Conservation (phyloP, 1,140 invertebrate species). For the Drosophila santomea region DNA sequence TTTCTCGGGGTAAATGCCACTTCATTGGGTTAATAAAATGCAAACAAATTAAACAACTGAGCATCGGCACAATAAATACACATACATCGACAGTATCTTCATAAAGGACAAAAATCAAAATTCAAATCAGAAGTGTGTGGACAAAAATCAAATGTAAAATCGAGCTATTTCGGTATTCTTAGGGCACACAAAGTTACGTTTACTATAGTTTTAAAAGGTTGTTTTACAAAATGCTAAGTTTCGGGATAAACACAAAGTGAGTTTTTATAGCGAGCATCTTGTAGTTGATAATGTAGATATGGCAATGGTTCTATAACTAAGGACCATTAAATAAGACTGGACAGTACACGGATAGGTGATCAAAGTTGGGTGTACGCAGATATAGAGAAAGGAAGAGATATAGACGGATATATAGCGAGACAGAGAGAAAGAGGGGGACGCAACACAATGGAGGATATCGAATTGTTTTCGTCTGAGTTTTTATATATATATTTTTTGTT, state of each 20-base stretch:
- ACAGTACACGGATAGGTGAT: conserved; percentile 52
- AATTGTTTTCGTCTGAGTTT: conserved; percentile 52
- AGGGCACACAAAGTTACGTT: conserved; percentile 56
- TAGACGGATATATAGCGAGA: conserved; percentile 32
- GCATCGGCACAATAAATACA: conserved; percentile 64
- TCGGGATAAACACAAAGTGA: conserved; percentile 54
- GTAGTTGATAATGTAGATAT: conserved; percentile 38
- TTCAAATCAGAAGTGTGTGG: conserved; percentile 8
- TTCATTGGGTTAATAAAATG: conserved; percentile 36
- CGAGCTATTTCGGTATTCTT: conserved; percentile 20
- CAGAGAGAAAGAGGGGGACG: conserved; percentile 41
- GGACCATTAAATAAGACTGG: conserved; percentile 36
- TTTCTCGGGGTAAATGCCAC: conserved; percentile 4
- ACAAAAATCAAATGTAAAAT: conserved; percentile 20
- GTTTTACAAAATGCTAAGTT: conserved; percentile 68
- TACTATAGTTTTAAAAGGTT: conserved; percentile 42
- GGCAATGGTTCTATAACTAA: conserved; percentile 33
- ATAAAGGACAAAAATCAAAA: conserved; percentile 43
- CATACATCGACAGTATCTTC: conserved; percentile 49
- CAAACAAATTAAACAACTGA: conserved; percentile 63
- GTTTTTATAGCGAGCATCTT: conserved; percentile 50
- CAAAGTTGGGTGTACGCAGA: conserved; percentile 38
- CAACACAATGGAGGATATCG: conserved; percentile 65
- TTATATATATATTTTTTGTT: conserved; percentile 26
- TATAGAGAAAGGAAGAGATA: conserved; percentile 25